Base-by-base conservation (phyloP, 1,140 invertebrate genomes). In the Scaptomyza pallida region DNA sequence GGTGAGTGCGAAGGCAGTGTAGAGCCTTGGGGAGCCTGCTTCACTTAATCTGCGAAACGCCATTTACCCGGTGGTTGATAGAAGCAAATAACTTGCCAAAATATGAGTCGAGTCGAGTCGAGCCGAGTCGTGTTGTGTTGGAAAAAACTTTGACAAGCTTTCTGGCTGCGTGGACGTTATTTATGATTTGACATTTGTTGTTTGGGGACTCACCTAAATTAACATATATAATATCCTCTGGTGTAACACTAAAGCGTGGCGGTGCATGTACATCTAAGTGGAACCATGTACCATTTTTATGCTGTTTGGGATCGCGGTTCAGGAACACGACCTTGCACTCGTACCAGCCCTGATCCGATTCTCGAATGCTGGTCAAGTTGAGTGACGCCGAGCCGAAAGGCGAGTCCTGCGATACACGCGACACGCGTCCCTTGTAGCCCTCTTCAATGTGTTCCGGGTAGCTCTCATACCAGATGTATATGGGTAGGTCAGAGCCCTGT, bases 401-500 rank as follows among this genome's bases (percentile, higher is more conserved):
- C 21, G 96, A 97, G 91, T 97, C 96, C 59, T 95, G 94, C 67
- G 95, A 95, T 69, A 98, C 97, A 67, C 96, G 94, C 35, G 96
- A 96, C 80, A 98, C 97, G 52, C 97, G 93, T 51, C 96, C 97
- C 91, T 97, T 96, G 92, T 98, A 98, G 33, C 96, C 97, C 85
- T 97, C 96, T 74, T 96, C 97, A 88, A 96, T 96, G 93, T 98
- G 97, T 54, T 97, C 97, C 73, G 97, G 97, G 92, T 98, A 98
- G 90, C 96, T 97, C 92, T 98, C 97, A 94, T 98, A 98, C 97
- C 97, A 98, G 92, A 98, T 98, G 93, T 97, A 98, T 92, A 98
- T 97, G 74, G 97, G 97, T 92, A 97, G 96, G 93, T 97, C 97
- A 93, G 96, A 94, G 91, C 96, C 96, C 96, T 97, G 94, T 91